Base-by-base conservation (phyloP, 2,113 vertebrate species). In the Gasterosteus aculeatus region DNA sequence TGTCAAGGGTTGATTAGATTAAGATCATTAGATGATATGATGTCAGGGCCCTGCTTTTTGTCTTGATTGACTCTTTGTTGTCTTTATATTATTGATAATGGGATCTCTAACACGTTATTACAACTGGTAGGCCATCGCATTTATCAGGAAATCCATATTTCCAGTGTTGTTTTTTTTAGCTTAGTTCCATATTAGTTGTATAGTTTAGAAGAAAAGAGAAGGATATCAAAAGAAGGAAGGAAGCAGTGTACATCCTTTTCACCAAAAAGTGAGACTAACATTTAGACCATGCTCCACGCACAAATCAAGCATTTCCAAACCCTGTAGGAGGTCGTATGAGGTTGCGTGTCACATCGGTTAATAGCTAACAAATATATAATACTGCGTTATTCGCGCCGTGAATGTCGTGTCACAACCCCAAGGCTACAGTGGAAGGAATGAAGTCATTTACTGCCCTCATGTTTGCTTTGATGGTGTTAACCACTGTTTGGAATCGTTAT, bases 381-480 rank as follows among this genome's bases (percentile, higher is more conserved):
- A 31, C 2, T 9, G 12, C 60, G 19, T 70, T 39, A 14, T 47
- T 78, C 38, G 15, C 41, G 64, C 59, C 7, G 26, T 15, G 69
- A 69, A 69, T 63, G 69, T 54, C 46, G 61, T 6, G 0, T 26
- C 29, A 7, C 16, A 22, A 51, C 39, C 19, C 22, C 4, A 2
- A 6, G 59, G 2, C n/a, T 26, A 19, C 69, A 70, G 47, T 19
- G 85, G 81, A 86, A 85, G 72, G 0, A 51, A 58, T 31, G 15
- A 5, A 51, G 42, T 22, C 35, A 4, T n/a, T 33, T 16, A 38
- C 31, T 41, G 3, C 18, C 61, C 26, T 41, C n/a, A 39, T 46
- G 12, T 76, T 64, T 41, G 14, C 66, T 56, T 73, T 53, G n/a
- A 67, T 79, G 58, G 83, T 89, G 77, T 89, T 80, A 88, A 85